Evolutionary conservation across 2,888 invertebrate genomes (phyloP), one percentile per base, ranked within the genome.

Genomic region (Chorisops tibialis): DNA sequence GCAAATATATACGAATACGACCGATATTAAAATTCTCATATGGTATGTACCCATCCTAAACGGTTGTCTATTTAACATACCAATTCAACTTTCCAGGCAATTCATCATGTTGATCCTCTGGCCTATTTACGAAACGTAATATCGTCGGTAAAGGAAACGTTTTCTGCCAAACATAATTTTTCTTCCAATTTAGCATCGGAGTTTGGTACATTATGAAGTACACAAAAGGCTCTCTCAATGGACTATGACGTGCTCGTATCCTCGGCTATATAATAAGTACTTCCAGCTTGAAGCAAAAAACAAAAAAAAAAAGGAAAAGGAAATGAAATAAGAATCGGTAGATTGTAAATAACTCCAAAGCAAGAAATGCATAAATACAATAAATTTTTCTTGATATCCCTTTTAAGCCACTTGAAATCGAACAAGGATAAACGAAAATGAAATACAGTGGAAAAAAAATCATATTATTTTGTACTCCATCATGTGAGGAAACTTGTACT

Each of bases 51-150:
- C 5, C 30, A 30, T 22, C 41, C 22, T 41, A 54, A 22, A 22
- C 41, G 41, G n/a, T 54, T 54, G 24, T 54, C 52, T 41, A 54
- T 54, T 54, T 54, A 54, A 41, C 52, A 54, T 14, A 54, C 18
- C 51, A 54, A 41, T 54, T 54, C 22, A 41, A 39, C 35, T 50
- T 49, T 54, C 21, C 22, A 35, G 16, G 52, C 22, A 39, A 54
- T 54, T 54, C 52, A 54, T 54, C 52, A 54, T 54, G 19, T 54
- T 54, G 41, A 54, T 54, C 52, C 39, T 21, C 14, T 21, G 39
- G 21, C 16, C 22, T 19, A n/a, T 12, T 7, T 24, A 30, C 9
- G 5, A 30, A 5, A 30, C 30, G 30, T 30, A 30, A 30, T 30
- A 30, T 30, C 30, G 5, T 30, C 30, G 30, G 7, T 30, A n/a